These are phyloP conservation scores for Adineta ricciae DNA, from an alignment of 2,888 invertebrate species.

Conservation along the genomic window DNA sequence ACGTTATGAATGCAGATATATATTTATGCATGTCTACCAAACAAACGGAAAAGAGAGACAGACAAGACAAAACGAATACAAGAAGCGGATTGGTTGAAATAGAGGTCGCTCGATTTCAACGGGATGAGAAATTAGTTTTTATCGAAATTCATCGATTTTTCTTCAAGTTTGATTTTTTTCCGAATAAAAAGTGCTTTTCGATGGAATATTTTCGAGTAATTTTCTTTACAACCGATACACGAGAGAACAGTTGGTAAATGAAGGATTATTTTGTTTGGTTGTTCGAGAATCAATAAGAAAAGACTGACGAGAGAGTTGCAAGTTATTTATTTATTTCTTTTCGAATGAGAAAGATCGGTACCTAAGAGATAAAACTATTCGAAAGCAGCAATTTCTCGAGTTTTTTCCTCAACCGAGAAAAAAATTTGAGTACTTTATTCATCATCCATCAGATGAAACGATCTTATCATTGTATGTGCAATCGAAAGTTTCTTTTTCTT, in stretches of 20 bases:
- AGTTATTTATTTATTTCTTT: background rate
- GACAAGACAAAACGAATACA: background rate
- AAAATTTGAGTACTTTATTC: no score
- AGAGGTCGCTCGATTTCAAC: background rate
- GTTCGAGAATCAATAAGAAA: background rate
- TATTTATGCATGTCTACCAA: no score
- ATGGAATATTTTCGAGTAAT: background rate
- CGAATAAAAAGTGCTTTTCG: background rate
- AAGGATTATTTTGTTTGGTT: constrained; percentile 8
- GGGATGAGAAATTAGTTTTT: background rate
- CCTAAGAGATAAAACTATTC: no score
- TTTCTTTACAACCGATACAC: background rate
- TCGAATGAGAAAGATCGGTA: background rate
- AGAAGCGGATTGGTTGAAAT: background rate
- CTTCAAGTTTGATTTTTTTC: no score
- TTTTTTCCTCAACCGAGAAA: no score
- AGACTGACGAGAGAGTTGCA: background rate
- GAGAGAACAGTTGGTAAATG: constrained; percentile 15
- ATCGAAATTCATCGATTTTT: background rate
- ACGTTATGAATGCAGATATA: no score
- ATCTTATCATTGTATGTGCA: no score
- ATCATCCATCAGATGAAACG: no score
- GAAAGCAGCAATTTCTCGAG: no score
- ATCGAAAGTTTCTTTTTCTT: background rate
- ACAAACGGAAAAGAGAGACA: background rate